A percentile compares a stretch with the other conserved stretches of the same genome.
Conservation (phyloP, 1,140 invertebrate species). For the Papilio xuthus region DNA sequence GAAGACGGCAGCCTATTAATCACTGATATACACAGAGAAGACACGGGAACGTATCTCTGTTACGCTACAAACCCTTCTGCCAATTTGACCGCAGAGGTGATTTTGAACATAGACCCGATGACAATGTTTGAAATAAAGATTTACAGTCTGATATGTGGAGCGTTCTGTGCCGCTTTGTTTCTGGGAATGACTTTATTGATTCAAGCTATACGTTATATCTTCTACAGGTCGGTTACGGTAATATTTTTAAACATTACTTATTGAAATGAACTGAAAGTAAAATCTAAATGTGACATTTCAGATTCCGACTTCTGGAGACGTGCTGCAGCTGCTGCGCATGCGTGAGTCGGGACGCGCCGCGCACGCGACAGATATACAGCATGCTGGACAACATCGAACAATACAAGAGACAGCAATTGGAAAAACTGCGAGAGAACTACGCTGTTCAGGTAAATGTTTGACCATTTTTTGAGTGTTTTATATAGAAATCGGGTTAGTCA, state of each 20-base stretch:
- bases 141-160: conserved; percentile 91
- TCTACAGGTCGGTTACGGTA: conserved; percentile 83
- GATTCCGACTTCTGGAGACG: conserved; percentile 84
- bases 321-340: conserved; percentile 87
- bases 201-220: conserved; percentile 87
- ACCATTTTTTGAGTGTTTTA: background rate
- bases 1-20: conserved; percentile 82
- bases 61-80: conserved; percentile 91
- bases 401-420: conserved; percentile 94
- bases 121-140: conserved; percentile 92
- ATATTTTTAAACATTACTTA: background rate
- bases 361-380: conserved; percentile 90
- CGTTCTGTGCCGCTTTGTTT: conserved; percentile 89
- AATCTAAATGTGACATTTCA: conserved; percentile 65
- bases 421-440: conserved; percentile 94
- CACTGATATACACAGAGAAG: conserved; percentile 84
- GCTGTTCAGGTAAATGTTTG: conserved; percentile 87
- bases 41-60: conserved; percentile 94
- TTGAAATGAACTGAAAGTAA: background rate
- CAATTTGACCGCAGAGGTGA: conserved; percentile 87
- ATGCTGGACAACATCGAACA: conserved; percentile 95
- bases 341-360: conserved; percentile 84
- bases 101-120: conserved; percentile 90
- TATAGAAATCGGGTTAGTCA: conserved; percentile 9
- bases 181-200: conserved; percentile 89